Evolutionary conservation across 30 jellyfish, hydroid and myxozoan genomes (phyloP).

Genomic region (Cassiopea xamachana): DNA sequence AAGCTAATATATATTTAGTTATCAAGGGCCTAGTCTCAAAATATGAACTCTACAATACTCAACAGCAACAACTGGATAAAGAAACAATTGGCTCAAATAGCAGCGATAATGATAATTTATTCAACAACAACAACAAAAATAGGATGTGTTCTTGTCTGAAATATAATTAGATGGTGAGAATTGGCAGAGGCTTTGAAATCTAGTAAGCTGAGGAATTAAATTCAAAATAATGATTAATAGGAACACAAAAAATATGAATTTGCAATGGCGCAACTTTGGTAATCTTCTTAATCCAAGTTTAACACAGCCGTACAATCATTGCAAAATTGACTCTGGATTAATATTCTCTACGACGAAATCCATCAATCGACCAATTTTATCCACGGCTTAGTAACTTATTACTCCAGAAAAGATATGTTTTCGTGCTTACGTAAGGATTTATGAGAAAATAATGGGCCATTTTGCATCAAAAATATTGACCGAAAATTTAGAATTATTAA

Average conservation of each 20-base stretch:
- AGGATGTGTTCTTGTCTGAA: neutral
- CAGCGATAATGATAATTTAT: too few relatives aligned
- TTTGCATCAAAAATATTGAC: neutral
- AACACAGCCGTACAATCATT: conserved; percentile 1
- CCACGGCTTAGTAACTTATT: conserved; percentile 14
- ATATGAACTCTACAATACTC: too few relatives aligned
- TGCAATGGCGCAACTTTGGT: conserved; percentile 2
- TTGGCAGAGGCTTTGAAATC: neutral
- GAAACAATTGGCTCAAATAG: too few relatives aligned
- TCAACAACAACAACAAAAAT: too few relatives aligned
- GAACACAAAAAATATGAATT: neutral
- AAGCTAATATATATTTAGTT: too few relatives aligned
- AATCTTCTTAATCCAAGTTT: neutral
- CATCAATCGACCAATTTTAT: conserved; percentile 4
- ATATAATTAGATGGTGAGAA: neutral
- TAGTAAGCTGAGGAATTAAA: neutral
- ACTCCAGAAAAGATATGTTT: neutral
- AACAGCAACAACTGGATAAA: too few relatives aligned
- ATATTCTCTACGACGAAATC: conserved; percentile 20
- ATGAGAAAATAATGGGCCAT: too few relatives aligned
- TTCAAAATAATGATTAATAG: neutral
- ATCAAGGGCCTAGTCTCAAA: too few relatives aligned
- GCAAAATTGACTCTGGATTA: neutral
- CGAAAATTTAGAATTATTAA: neutral
- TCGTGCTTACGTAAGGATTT: neutral